Evolutionary conservation across 2,888 invertebrate genomes (phyloP), one percentile per base, ranked within the genome.

Genomic region (Caenorhabditis macrosperma): DNA sequence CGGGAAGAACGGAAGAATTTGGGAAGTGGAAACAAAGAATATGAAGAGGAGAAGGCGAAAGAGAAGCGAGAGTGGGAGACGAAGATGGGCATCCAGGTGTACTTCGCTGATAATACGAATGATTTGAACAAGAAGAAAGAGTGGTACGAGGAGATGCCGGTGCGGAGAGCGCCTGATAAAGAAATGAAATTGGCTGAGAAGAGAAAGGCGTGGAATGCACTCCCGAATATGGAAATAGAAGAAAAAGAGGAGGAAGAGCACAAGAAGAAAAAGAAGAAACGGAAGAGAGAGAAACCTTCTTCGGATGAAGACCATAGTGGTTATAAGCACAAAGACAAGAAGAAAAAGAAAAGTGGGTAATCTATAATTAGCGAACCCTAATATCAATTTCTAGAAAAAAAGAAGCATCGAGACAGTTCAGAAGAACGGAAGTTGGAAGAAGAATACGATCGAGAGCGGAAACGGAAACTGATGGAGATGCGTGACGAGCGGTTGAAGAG

Each of bases 21-120:
- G 12, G 87, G 83, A 12, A 66, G 52, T 1, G 82, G 78, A 0
- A 97, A 98, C 90, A 94, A 93, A 87, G 96, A 97, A 64, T 94
- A 96, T 91, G 95, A 96, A 87, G 94, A 93, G 81, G 98, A 98
- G 90, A 93, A 94, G 84, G 96, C 95, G 91, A 94, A 94, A 68
- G 96, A 97, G 91, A 94, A 94, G 90, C 97, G 66, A 91, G 95
- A 96, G 88, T 97, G 96, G 93, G 98, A 99, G 91, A 97, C 97
- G 91, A 95, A 96, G 92, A 96, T 99, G 90, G 98, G 99, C 0
- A 95, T 96, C 88, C 93, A 98, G 44, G 97, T 96, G 3, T 97
- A 97, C 92, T 93, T 98, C 67, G 98, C 97, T 0, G 97, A 98
- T 44, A 88, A 83, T 38, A 87, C 88, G 44, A 86, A 86, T 30